Conservation (phyloP, 1,140 invertebrate species). For the Littorina saxatilis region DNA sequence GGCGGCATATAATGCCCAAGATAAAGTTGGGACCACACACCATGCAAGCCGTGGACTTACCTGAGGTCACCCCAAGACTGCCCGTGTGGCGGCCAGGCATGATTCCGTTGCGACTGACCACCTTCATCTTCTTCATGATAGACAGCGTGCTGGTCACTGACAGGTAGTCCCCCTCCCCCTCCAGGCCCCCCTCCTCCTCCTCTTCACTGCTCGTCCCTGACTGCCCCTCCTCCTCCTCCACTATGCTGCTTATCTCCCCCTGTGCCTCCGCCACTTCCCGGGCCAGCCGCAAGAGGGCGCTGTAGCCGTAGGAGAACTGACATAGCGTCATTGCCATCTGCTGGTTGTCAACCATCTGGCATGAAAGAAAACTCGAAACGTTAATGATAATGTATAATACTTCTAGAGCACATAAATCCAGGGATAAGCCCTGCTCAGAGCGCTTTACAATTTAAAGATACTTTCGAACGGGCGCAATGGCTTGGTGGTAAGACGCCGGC, state of each 20-base stretch:
- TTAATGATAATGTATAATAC: no score
- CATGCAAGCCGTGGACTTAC: neutral
- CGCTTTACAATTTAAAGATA: no score
- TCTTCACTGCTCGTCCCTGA: conserved; percentile 37
- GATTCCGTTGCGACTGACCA: conserved; percentile 46
- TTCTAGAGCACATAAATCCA: no score
- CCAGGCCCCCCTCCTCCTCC: conserved; percentile 17
- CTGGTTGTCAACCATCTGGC: neutral
- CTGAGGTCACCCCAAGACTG: neutral
- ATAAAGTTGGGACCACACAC: no score
- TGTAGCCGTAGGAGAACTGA: conserved; percentile 62
- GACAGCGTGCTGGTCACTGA: conserved; percentile 44
- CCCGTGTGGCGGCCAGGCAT: conserved; percentile 24
- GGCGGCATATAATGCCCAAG: no score
- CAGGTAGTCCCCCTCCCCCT: conserved; percentile 27
- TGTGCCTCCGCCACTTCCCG: conserved; percentile 50
- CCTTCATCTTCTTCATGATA: conserved; percentile 42
- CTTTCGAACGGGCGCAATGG: no score
- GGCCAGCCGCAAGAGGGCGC: conserved; percentile 52
- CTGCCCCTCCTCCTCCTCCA: conserved; percentile 39
- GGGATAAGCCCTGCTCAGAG: no score
- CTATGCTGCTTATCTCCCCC: neutral
- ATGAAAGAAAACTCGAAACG: no score
- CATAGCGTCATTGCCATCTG: conserved; percentile 49
- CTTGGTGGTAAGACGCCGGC: no score